A percentile compares a stretch with the other conserved stretches of the same genome.
Conservation (phyloP, 2,888 invertebrate genomes). For the Galeruca laticollis region DNA sequence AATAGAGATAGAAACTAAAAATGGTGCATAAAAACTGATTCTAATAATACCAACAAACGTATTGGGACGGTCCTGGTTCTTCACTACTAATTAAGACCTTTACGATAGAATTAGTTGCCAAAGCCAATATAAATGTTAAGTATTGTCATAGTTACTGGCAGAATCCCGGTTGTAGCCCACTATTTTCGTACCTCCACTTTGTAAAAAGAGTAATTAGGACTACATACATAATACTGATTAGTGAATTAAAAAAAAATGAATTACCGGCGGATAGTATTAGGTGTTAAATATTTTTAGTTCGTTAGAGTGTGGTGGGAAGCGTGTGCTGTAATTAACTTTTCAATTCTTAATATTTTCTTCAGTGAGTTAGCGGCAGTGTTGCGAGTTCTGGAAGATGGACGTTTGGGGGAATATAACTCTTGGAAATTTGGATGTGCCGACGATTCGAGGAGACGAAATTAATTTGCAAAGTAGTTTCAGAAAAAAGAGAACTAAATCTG, state of each 20-base stretch:
- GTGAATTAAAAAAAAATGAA: not conserved
- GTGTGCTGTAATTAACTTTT: not conserved
- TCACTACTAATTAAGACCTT: slow-evolving; percentile 48
- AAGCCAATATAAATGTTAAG: slow-evolving; percentile 48
- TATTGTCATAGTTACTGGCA: slow-evolving; percentile 43
- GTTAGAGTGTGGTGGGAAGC: not conserved
- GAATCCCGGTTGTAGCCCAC: slow-evolving; percentile 45
- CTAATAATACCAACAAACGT: not conserved
- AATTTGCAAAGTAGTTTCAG: slow-evolving; percentile 67
- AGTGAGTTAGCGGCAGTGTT: not conserved
- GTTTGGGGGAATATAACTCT: slow-evolving; percentile 68
- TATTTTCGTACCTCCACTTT: slow-evolving; percentile 48
- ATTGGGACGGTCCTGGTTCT: slow-evolving; percentile 4
- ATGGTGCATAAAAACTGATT: no score
- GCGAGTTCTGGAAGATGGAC: slow-evolving; percentile 70
- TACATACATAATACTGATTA: not conserved
- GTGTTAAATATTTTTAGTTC: slow-evolving; percentile 3
- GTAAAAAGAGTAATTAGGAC: not conserved
- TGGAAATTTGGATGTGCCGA: slow-evolving; percentile 76
- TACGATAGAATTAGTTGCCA: slow-evolving; percentile 39
- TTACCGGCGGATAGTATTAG: not conserved
- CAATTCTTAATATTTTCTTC: not conserved
- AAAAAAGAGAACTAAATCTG: slow-evolving; percentile 54
- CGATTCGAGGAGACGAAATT: slow-evolving; percentile 75
- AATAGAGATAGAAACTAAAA: no score